Percentiles rank a stretch among this genome's conserved stretches.
phyloP scores from a whole-genome alignment of 2,888 invertebrate genomes.

The Lapara coniferarum region DNA sequence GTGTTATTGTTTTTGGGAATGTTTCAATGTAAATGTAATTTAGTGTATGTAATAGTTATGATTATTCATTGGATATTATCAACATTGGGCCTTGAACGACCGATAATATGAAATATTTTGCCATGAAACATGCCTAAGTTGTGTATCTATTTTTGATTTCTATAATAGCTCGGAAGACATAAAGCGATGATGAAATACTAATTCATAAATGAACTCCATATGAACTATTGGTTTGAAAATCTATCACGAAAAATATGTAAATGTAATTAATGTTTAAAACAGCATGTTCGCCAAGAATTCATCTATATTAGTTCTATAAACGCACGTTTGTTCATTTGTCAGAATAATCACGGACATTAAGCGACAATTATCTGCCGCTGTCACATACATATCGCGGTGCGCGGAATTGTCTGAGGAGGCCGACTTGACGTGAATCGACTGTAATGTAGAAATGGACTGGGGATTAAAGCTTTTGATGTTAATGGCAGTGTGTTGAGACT shows the following conservation, averaged over 20 bases:
- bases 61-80: too few species aligned
- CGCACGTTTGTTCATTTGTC: conserved; percentile 56
- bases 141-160: too few species aligned
- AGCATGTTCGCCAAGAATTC: too few species aligned
- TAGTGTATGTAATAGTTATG: neutral
- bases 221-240: too few species aligned
- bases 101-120: too few species aligned
- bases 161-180: too few species aligned
- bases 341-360: conserved; percentile 56
- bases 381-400: conserved; percentile 33
- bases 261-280: too few species aligned
- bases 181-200: too few species aligned
- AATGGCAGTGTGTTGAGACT: neutral
- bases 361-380: conserved; percentile 52
- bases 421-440: conserved; percentile 34
- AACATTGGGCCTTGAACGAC: too few species aligned
- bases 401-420: conserved; percentile 40
- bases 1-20: neutral
- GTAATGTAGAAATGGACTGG: conserved; percentile 11
- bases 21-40: neutral
- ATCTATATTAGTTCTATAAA: neutral
- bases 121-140: too few species aligned
- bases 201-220: too few species aligned
- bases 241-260: too few species aligned
- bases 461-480: conserved; percentile 9